Percentiles rank a stretch among this genome's conserved stretches.
These are phyloP conservation scores for Coleophora deauratella DNA, from an alignment of 2,888 invertebrate species.

Conservation along the genomic window DNA sequence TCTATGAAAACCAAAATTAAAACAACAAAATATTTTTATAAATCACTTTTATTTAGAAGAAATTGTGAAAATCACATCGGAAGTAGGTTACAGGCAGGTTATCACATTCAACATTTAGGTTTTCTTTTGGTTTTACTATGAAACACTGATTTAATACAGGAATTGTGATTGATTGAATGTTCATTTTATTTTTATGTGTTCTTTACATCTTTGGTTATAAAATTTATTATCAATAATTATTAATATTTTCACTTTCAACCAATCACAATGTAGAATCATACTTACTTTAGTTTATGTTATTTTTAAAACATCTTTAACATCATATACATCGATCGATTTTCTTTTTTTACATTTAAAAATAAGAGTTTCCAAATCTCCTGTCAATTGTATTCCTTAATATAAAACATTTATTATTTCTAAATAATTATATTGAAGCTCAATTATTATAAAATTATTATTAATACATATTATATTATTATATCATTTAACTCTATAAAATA, in stretches of 20 bases:
- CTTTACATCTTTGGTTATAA: constrained; percentile 1
- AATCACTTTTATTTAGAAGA: constrained; percentile 46
- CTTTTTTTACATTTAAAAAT: constrained; percentile 7
- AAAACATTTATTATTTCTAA: constrained; percentile 15
- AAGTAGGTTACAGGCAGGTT: constrained; percentile 64
- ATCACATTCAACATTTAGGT: constrained; percentile 67
- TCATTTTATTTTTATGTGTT: no score
- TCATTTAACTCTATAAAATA: no score
- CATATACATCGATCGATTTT: constrained; percentile 6
- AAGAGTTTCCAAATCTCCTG: not conserved
- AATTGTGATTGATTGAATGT: constrained; percentile 19
- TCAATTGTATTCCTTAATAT: constrained; percentile 8
- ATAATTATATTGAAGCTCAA: constrained; percentile 14
- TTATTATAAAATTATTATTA: constrained; percentile 8
- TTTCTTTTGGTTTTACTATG: constrained; percentile 8
- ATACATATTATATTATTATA: not conserved
- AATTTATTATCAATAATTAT: no score
- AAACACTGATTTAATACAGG: no score
- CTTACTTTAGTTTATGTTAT: no score
- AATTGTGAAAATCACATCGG: constrained; percentile 56
- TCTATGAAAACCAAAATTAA: no score
- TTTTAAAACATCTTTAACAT: no score
- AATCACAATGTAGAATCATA: not conserved
- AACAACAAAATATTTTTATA: constrained; percentile 17
- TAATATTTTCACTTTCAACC: no score